These are phyloP conservation scores for Upupa epops DNA, from an alignment of 2,113 vertebrate species.

Conservation along the genomic window DNA sequence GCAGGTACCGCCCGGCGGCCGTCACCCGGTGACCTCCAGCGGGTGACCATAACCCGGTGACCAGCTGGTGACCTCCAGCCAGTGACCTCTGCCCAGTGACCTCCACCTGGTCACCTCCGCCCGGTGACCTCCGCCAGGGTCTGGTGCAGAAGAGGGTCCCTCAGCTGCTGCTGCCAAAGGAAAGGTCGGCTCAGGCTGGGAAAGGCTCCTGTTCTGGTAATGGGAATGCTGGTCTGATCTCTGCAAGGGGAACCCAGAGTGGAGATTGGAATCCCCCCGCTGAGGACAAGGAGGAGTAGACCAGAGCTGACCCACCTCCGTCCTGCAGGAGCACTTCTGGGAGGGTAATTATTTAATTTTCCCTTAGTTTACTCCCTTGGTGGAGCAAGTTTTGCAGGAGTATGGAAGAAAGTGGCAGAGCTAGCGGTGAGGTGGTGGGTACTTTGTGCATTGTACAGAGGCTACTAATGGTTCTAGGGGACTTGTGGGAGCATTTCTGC, in stretches of 20 bases:
- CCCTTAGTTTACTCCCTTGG: neutral
- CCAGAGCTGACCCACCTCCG: neutral
- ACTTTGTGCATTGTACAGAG: neutral
- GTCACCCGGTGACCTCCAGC: neutral
- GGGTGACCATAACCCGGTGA: no score
- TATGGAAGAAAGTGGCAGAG: neutral
- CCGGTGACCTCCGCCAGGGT: neutral
- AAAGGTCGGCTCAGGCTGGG: neutral
- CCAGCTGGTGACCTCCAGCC: no score
- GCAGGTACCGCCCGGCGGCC: no score
- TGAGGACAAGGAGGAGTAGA: neutral
- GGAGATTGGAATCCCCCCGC: neutral
- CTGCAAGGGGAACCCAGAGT: neutral
- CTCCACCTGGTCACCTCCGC: no score
- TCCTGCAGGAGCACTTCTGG: neutral
- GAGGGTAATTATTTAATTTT: slow-evolving; percentile 2
- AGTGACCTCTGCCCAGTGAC: no score
- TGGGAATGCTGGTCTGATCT: neutral
- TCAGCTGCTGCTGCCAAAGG: neutral
- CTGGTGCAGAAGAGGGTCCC: neutral
- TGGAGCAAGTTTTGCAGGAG: neutral
- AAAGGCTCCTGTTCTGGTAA: neutral
- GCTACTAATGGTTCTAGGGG: neutral
- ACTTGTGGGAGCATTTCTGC: neutral
- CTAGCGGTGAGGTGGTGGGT: neutral